Base-by-base conservation (phyloP, 2,888 invertebrate species). In the Ethmia dodecea region DNA sequence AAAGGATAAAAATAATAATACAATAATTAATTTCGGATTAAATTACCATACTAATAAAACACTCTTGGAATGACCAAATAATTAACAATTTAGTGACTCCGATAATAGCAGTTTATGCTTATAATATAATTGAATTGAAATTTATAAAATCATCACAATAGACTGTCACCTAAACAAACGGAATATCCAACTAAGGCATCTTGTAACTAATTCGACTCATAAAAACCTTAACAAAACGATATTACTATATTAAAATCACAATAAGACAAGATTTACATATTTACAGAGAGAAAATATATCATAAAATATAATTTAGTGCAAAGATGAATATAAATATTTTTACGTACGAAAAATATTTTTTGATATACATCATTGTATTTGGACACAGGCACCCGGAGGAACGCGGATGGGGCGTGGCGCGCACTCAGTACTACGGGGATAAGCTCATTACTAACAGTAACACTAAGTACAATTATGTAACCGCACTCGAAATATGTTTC, bases 181-280 rank as follows among this genome's bases (percentile, higher is more conserved):
- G 9, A 22, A 22, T 22, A 8, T n/a, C 22, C n/a, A 22, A 18
- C 31, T 30, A 32, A 38, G 25, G 18, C 32, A 30, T 14, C 22
- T 28, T 28, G 24, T 18, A 37, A 36, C 33, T 30, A 20, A 35
- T 39, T 35, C 11, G 33, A 40, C 20, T 8, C 13, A 40, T 35
- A 37, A 36, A 35, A 38, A 35, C 26, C 35, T 25, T 29, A 27
- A 14, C 11, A 28, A 33, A 49, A 53, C 37, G 45, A 55, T 54
- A 54, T 49, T 49, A 50, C 56, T 59, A 61, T 57, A 62, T 59
- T 49, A 52, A 64, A 63, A 69, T 71, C 64, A 68, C 66, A 57
- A 58, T 26, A 10, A 63, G 54, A 65, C 49, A 63, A 63, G 60
- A 69, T 64, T 69, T 76, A 76, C 75, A 76, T 76, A 75, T 77